Conservation (phyloP, 2,797 vertebrate species). For the Hybognathus amarus region DNA sequence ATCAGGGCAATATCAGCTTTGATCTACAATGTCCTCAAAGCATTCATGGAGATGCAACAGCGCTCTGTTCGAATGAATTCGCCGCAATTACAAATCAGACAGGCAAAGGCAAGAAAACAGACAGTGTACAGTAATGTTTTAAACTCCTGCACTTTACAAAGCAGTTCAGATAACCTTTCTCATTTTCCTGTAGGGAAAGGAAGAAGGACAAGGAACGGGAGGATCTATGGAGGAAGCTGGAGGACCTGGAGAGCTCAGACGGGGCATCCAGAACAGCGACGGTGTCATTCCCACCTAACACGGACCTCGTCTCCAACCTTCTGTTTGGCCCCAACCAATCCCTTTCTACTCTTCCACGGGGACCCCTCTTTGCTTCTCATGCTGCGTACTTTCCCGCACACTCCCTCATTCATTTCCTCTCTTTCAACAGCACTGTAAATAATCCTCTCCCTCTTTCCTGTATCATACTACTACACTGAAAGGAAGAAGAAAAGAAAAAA, state of each 20-base stretch:
- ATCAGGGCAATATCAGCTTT: constrained; percentile 95
- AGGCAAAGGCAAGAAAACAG: constrained; percentile 91
- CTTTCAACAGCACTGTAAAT: constrained; percentile 99
- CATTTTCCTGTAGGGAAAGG: constrained; percentile 85
- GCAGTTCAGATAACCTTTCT: neutral
- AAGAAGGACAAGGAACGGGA: constrained; percentile 99
- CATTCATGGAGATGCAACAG: constrained; percentile 99
- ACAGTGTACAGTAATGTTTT: neutral
- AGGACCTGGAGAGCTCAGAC: constrained; percentile 98
- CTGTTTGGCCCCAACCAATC: constrained; percentile 50
- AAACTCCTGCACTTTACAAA: neutral
- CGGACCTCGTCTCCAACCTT: constrained; percentile 62
- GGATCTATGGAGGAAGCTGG: constrained; percentile 98
- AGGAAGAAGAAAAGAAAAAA: constrained; percentile 83
- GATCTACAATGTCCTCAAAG: constrained; percentile 98
- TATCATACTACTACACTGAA: constrained; percentile 81
- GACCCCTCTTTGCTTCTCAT: constrained; percentile 84
- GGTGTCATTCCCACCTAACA: constrained; percentile 98
- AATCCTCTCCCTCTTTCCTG: constrained; percentile 77
- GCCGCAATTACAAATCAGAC: constrained; percentile 99
- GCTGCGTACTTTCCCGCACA: constrained; percentile 98
- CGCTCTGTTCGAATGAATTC: constrained; percentile 98
- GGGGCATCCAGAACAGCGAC: constrained; percentile 93
- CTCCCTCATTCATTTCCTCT: constrained; percentile 91
- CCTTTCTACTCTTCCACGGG: constrained; percentile 59